These are phyloP conservation scores for Sebastes trivittatus DNA, from an alignment of 2,797 vertebrate species.

Conservation along the genomic window DNA sequence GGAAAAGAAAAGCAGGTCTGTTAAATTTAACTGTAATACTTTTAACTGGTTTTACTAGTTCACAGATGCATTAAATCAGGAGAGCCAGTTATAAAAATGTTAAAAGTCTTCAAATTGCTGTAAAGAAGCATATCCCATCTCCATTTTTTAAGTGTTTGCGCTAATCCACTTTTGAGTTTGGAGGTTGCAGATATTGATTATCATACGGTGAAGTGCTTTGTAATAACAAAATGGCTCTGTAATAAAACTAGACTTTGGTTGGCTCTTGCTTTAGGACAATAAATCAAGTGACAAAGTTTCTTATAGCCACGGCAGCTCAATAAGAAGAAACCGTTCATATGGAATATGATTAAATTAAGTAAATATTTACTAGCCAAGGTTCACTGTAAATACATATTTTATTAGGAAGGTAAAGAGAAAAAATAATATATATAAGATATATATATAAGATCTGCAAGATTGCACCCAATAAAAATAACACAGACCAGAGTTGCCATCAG, in stretches of 20 bases:
- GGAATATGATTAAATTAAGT: not conserved
- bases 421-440: not conserved
- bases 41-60: too few relatives aligned
- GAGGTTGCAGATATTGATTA: too few relatives aligned
- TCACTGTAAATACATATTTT: not conserved
- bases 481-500: not conserved
- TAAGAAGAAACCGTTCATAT: not conserved
- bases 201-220: not conserved
- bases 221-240: not conserved
- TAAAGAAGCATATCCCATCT: too few relatives aligned
- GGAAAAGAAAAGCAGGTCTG: not conserved
- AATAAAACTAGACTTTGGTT: conserved; percentile 17
- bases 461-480: not conserved
- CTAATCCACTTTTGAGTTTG: too few relatives aligned
- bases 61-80: too few relatives aligned
- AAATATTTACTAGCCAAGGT: not conserved
- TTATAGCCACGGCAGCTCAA: not conserved
- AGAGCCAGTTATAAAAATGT: too few relatives aligned
- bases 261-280: conserved; percentile 8
- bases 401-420: not conserved
- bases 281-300: conserved; percentile 13
- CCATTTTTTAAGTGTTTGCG: too few relatives aligned
- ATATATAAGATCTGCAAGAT: too few relatives aligned
- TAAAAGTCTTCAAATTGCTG: too few relatives aligned
- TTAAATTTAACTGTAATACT: too few relatives aligned